Evolutionary conservation across 2,888 invertebrate species (phyloP).

Genomic region (Micropterix aruncella): DNA sequence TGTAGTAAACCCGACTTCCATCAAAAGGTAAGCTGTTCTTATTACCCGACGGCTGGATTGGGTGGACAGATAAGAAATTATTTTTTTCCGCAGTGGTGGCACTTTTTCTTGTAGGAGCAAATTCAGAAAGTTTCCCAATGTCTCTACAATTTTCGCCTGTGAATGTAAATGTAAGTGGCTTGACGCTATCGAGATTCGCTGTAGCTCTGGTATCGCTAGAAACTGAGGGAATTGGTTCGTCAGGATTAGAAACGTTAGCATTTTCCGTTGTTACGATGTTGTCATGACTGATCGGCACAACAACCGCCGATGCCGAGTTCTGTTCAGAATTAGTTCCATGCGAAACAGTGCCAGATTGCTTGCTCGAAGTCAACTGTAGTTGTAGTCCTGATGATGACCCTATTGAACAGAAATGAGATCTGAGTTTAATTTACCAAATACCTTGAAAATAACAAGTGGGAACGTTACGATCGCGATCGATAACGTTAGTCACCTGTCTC

Average conservation of each 20-base stretch:
- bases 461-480: too few relatives aligned
- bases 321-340: background rate
- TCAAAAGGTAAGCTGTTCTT: background rate
- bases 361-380: background rate
- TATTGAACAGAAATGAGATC: too few relatives aligned
- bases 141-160: background rate
- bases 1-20: conserved; percentile 1
- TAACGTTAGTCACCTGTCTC: too few relatives aligned
- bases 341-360: background rate
- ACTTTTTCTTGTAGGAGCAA: background rate
- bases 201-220: background rate
- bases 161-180: too few relatives aligned
- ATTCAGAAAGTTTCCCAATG: background rate
- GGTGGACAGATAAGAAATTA: background rate
- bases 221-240: background rate
- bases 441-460: too few relatives aligned
- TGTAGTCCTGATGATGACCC: background rate
- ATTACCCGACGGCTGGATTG: conserved; percentile 1
- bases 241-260: background rate
- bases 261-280: conserved; percentile 1
- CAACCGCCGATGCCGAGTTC: background rate
- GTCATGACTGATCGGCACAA: background rate
- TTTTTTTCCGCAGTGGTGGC: background rate
- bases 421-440: too few relatives aligned
- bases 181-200: background rate